Evolutionary conservation across 2,113 vertebrate genomes (phyloP), one percentile per base, ranked within the genome.

Genomic region (Syngnathus floridae): DNA sequence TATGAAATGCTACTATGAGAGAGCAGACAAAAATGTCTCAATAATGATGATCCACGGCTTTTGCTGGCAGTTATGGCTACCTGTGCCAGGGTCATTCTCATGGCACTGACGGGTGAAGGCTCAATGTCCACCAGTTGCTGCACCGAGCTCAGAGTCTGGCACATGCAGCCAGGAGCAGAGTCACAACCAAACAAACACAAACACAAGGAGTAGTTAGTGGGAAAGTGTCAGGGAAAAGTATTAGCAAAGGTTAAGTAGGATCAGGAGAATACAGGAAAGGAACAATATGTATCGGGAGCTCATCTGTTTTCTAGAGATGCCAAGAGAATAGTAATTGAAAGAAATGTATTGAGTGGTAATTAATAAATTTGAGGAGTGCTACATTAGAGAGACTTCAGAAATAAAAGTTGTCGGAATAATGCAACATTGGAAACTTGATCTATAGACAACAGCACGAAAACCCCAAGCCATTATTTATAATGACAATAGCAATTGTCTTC

Each of bases 1-100:
- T 52, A 38, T 31, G 46, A 49, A 64, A 48, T 38, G 16, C 56
- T 46, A 73, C 13, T 16, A 67, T 26, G 10, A 26, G 19, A 13
- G 59, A 10, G 36, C 0, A 65, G 62, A 58, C 4, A 48, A 69
- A 12, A 67, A 65, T 64, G 75, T 19, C 52, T 36, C 10, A 22
- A 31, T 7, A 56, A 35, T 56, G 57, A 73, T 70, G 74, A 75
- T 62, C 54, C n/a, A 66, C 76, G 69, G 66, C 52, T 71, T 69
- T 64, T 72, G 67, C 67, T 40, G 31, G 52, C 41, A 54, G 73
- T 78, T 70, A 75, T 67, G 75, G 86, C 87, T 97, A 98, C 97
- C 97, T 99, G 94, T 79, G 94, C 94, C 92, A 98, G 93, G 81
- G 94, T 98, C 95, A 98, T 95, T 96, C 95, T 93, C 94, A 98